phyloP scores from a whole-genome alignment of 2,888 invertebrate species.

The Caenorhabditis imperialis region DNA sequence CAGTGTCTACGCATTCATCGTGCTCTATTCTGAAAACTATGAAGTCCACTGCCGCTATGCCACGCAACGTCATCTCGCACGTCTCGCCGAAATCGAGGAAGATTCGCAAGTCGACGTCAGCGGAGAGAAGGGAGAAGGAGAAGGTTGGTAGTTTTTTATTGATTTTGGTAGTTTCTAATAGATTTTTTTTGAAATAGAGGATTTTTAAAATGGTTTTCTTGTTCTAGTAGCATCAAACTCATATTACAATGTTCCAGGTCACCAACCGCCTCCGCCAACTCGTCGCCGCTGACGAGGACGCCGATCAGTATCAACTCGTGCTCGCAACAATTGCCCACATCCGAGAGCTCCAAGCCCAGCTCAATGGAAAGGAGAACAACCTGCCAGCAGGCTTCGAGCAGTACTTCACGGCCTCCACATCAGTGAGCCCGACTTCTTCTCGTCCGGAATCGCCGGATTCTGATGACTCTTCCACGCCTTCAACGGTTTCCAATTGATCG shows the following conservation, averaged over 20 bases:
- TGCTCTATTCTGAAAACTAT: constrained; percentile 20
- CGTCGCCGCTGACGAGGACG: constrained; percentile 56
- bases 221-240: not conserved
- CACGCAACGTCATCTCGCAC: constrained; percentile 42
- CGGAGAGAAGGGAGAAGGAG: constrained; percentile 60
- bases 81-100: constrained; percentile 55
- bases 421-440: constrained; percentile 30
- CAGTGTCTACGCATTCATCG: constrained; percentile 1
- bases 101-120: constrained; percentile 57
- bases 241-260: constrained; percentile 46
- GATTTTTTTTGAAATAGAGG: not conserved
- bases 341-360: constrained; percentile 58
- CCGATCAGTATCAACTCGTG: constrained; percentile 58
- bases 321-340: constrained; percentile 64
- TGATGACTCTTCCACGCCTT: constrained; percentile 9
- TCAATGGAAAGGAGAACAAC: constrained; percentile 54
- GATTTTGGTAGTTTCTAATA: too few relatives aligned
- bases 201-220: not conserved
- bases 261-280: constrained; percentile 57
- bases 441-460: constrained; percentile 25
- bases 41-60: constrained; percentile 16
- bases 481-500: constrained; percentile 5
- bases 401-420: constrained; percentile 30
- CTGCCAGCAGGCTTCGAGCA: constrained; percentile 55
- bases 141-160: too few relatives aligned